Evolutionary conservation across 2,113 vertebrate species (phyloP), one percentile per base, ranked within the genome.

Genomic region (Pipa parva): DNA sequence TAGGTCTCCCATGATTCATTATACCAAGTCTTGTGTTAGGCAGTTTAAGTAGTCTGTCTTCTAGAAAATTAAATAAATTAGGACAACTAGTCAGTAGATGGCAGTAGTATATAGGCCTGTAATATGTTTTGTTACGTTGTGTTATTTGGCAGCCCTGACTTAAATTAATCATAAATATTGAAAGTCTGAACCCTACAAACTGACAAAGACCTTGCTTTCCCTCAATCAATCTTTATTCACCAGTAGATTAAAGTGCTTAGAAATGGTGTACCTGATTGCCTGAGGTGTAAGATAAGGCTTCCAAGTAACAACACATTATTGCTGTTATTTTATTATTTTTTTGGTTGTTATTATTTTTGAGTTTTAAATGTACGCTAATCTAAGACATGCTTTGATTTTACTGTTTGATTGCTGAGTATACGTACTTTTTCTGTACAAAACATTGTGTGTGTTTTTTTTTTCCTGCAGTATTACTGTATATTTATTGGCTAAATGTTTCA

Each of bases 201-300:
- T 81, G 82, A 85, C 78, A 82, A 79, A 82, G 77, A 80, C 71
- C 74, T 83, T 83, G 71, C 72, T 84, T 86, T 86, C 59, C 65
- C 63, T 82, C 72, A 83, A 82, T 88, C 82, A 81, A 73, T 80
- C 80, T 81, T 86, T 81, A 84, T 89, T 84, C 79, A 73, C 69
- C 64, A 36, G 49, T 75, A 81, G 70, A 84, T 83, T 85, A 80
- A 77, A 77, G 76, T 78, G 59, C 63, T 79, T 81, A 84, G 71
- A 73, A 81, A 68, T 65, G 71, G 72, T 81, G 66, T 66, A 74
- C 62, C 78, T 82, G 79, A 83, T 78, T 86, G 42, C 68, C 72
- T 81, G 54, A 75, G 77, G 59, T 71, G 63, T 56, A 71, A 71
- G 48, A 81, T 73, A 80, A 79, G 81, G 58, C 59, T 73, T 74